Base-by-base conservation (phyloP, 2,888 invertebrate genomes). In the Mimachlamys varia region DNA sequence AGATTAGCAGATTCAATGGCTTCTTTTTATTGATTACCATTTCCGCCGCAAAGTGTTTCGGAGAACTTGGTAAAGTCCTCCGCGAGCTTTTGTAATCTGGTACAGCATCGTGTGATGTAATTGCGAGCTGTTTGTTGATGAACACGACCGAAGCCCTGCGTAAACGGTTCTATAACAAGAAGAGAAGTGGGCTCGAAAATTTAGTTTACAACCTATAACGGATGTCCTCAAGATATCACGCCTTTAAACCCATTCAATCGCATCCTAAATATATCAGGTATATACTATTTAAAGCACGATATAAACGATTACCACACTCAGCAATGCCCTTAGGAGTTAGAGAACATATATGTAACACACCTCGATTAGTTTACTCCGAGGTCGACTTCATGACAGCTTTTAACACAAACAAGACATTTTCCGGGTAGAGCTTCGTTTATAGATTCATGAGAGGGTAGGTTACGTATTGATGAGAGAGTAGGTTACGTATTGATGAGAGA, bases 1-100 rank as follows among this genome's bases (percentile, higher is more conserved):
- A 27, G 76, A 76, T 76, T 76, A 76, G 22, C 76, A 76, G 33
- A 33, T 76, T 27, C 76, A 76, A 76, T 76, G 76, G 76, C 76
- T 76, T 76, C 76, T 76, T 33, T 76, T 76, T 76, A 76, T 76
- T 76, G 76, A 76, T 33, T 33, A 27, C 22, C 76, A 33, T 76
- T 76, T 27, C 76, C 12, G 76, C 4, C 5, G 76, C 27, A 12
- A 76, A 76, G 58, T 58, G 58, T 58, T 58, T 58, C 76, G 12
- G 27, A 27, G 33, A 33, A 33, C 62, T 33, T 22, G 12, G 76
- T 76, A 27, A 33, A 33, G 76, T 12, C 33, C 13, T 27, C 76
- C 33, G 33, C 27, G 27, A 58, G n/a, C 58, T 33, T 76, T 12
- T 17, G 27, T 33, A 76, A 76, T 76, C 76, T 33, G 33, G 27